These are phyloP conservation scores for Sparus aurata DNA, from an alignment of 2,797 vertebrate species.

Conservation along the genomic window DNA sequence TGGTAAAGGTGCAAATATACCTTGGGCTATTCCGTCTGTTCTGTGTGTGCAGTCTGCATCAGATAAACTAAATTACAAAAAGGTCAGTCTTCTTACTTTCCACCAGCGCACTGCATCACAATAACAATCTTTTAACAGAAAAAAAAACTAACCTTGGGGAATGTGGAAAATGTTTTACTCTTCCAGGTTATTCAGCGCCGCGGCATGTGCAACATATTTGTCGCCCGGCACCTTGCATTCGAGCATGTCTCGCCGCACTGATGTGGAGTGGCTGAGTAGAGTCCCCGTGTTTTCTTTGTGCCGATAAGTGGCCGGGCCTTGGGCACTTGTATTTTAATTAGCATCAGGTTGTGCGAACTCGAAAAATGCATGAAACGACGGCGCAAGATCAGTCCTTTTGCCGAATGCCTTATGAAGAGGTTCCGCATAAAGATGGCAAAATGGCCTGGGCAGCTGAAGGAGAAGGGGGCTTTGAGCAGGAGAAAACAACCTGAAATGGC, in stretches of 20 bases:
- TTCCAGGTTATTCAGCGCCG: background rate
- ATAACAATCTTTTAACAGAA: constrained; percentile 2
- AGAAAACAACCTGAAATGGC: constrained; percentile 73
- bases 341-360: constrained; percentile 73
- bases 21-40: constrained; percentile 26
- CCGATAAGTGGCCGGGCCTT: constrained; percentile 73
- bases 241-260: constrained; percentile 44
- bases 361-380: constrained; percentile 59
- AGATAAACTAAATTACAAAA: constrained; percentile 35
- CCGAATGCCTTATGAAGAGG: constrained; percentile 60
- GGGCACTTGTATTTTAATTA: constrained; percentile 78
- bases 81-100: constrained; percentile 31
- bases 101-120: background rate
- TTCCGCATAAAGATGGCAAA: constrained; percentile 60
- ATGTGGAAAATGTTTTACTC: background rate
- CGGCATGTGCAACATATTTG: constrained; percentile 32
- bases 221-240: constrained; percentile 37
- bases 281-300: constrained; percentile 75
- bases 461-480: constrained; percentile 47
- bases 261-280: constrained; percentile 61
- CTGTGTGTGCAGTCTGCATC: constrained; percentile 27
- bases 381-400: constrained; percentile 62
- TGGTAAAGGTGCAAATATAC: constrained; percentile 49
- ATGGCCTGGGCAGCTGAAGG: constrained; percentile 60
- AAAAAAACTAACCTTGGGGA: constrained; percentile 23